Conservation (phyloP, 92 coral and sea anemone genomes). For the Palythoa caribaeorum region DNA sequence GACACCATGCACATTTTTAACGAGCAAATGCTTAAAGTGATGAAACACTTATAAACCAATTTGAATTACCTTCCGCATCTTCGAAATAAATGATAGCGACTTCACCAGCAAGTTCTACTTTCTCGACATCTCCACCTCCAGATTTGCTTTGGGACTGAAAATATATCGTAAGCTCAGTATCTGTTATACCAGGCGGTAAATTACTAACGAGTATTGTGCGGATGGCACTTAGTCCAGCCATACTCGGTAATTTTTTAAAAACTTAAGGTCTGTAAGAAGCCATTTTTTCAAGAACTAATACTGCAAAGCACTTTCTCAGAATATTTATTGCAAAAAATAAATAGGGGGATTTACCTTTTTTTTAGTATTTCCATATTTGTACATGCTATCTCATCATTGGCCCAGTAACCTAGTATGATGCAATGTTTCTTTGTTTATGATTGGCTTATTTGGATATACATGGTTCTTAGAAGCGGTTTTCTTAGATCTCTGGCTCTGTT, state of each 20-base stretch:
- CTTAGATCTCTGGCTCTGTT: no score
- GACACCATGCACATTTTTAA: no score
- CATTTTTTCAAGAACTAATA: neutral
- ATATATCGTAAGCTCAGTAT: conserved; percentile 28
- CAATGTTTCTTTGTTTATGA: neutral
- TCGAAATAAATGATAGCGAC: no score
- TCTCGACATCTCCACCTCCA: conserved; percentile 61
- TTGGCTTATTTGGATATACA: neutral
- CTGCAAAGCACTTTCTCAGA: neutral
- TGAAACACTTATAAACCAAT: no score
- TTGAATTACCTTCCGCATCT: no score
- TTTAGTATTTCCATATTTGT: neutral
- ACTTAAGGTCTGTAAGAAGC: neutral
- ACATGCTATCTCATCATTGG: neutral
- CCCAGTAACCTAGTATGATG: neutral
- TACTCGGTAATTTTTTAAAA: neutral
- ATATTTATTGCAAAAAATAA: neutral
- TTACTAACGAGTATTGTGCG: conserved; percentile 42
- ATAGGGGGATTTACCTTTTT: neutral
- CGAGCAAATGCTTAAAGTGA: no score
- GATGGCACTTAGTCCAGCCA: neutral
- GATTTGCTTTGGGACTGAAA: conserved; percentile 47
- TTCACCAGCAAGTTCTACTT: neutral
- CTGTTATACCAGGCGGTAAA: conserved; percentile 20
- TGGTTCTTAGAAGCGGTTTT: neutral